phyloP scores from a whole-genome alignment of 1,140 invertebrate genomes.

The Muscidifurax raptorellus region DNA sequence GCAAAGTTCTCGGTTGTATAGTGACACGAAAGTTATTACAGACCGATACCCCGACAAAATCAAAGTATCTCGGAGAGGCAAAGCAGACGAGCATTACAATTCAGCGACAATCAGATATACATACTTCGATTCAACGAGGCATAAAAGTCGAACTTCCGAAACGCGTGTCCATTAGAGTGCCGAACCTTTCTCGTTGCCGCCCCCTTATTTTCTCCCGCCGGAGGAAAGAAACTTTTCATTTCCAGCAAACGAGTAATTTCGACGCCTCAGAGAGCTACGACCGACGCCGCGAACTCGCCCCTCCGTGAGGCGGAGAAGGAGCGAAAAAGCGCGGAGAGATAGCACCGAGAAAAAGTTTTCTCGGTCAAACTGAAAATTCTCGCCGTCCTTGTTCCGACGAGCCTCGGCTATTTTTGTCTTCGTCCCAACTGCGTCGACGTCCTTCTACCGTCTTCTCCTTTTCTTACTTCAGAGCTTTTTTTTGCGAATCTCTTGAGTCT shows the following conservation, averaged over 20 bases:
- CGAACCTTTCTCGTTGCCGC: neutral
- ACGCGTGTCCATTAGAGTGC: conserved; percentile 2
- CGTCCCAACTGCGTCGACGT: neutral
- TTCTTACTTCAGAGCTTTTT: neutral
- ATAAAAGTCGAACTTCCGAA: conserved; percentile 24
- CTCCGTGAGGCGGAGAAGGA: neutral
- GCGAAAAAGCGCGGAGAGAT: neutral
- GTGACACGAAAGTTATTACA: neutral
- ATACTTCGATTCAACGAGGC: neutral
- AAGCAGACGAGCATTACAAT: neutral
- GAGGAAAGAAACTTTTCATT: conserved; percentile 41
- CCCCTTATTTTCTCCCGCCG: neutral
- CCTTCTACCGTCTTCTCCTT: neutral
- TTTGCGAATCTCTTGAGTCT: neutral
- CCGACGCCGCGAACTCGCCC: neutral
- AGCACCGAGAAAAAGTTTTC: conserved; percentile 27
- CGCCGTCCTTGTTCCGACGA: neutral
- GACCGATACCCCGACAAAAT: neutral
- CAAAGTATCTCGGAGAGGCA: neutral
- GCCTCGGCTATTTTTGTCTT: conserved; percentile 8
- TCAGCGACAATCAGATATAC: conserved; percentile 11
- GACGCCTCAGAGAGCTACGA: conserved; percentile 1
- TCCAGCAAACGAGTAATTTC: conserved; percentile 45
- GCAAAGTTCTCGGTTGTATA: neutral
- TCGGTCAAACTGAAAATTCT: conserved; percentile 45